Conservation (phyloP, 2,797 vertebrate species). For the Tapirus indicus region DNA sequence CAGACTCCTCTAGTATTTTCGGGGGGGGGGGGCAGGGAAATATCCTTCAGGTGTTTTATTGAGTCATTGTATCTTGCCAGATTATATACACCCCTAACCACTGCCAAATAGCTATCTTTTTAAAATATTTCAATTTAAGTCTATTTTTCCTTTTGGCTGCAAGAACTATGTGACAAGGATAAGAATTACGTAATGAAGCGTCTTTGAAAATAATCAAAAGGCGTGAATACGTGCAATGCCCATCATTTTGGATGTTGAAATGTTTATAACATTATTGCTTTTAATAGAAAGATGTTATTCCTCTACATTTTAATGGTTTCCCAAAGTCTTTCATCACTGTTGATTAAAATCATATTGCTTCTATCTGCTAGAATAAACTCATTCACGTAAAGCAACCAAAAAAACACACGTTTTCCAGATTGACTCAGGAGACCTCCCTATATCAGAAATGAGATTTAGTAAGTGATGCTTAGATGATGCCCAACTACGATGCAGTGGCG, state of each 20-base stretch:
- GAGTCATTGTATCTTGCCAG: neutral
- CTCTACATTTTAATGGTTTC: slow-evolving; percentile 40
- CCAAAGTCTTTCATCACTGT: slow-evolving; percentile 69
- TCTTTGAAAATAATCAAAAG: slow-evolving; percentile 60
- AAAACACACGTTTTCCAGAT: slow-evolving; percentile 46
- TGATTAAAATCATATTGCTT: slow-evolving; percentile 74
- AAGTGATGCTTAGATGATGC: neutral
- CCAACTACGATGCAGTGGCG: neutral
- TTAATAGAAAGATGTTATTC: slow-evolving; percentile 64
- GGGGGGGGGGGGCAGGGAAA: neutral
- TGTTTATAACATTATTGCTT: slow-evolving; percentile 57
- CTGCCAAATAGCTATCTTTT: neutral
- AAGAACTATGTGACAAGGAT: neutral
- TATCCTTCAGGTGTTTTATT: slow-evolving; percentile 43
- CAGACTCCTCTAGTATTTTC: neutral
- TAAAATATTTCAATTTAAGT: neutral
- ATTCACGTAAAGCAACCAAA: slow-evolving; percentile 42
- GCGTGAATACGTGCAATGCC: neutral
- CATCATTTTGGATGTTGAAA: slow-evolving; percentile 50
- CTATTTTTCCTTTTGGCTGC: neutral
- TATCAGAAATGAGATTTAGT: slow-evolving; percentile 14
- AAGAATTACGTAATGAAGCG: neutral
- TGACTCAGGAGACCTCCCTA: neutral
- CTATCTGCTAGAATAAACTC: slow-evolving; percentile 66
- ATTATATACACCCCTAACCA: neutral